Evolutionary conservation across 2,113 vertebrate genomes (phyloP).

Genomic region (Ageneiosus marmoratus): DNA sequence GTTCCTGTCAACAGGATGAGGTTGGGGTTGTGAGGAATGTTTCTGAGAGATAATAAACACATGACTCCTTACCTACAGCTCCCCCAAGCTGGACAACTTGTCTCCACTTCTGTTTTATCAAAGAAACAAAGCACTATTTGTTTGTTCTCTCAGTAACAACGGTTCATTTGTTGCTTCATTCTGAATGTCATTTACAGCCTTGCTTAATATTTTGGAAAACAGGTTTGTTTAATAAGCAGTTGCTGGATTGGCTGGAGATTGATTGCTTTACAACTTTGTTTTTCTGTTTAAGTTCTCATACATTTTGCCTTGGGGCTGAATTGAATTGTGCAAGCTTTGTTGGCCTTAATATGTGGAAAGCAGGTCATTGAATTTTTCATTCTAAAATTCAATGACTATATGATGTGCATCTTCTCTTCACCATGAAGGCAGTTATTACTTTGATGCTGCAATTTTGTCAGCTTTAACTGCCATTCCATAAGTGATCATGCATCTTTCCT

Average conservation of each 20-base stretch:
- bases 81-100: conserved; percentile 19
- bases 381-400: background rate
- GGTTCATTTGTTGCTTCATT: background rate
- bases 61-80: conserved; percentile 19
- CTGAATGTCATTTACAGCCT: background rate
- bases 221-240: too few relatives aligned
- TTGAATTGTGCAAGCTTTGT: conserved; percentile 47
- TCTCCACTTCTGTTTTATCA: conserved; percentile 17
- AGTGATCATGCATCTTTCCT: background rate
- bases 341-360: background rate
- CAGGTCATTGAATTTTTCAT: background rate
- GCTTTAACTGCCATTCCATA: background rate
- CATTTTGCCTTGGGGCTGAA: conserved; percentile 58
- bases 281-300: conserved; percentile 20
- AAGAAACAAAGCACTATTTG: background rate
- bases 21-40: conserved; percentile 54
- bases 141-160: background rate
- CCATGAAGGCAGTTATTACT: background rate
- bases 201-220: background rate
- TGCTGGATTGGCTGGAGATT: background rate
- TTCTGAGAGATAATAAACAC: conserved; percentile 58
- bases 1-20: conserved; percentile 21
- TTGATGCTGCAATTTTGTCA: background rate
- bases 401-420: background rate
- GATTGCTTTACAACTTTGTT: conserved; percentile 39